Conservation (phyloP, 2,113 vertebrate species). For the Pterocles orientalis region DNA sequence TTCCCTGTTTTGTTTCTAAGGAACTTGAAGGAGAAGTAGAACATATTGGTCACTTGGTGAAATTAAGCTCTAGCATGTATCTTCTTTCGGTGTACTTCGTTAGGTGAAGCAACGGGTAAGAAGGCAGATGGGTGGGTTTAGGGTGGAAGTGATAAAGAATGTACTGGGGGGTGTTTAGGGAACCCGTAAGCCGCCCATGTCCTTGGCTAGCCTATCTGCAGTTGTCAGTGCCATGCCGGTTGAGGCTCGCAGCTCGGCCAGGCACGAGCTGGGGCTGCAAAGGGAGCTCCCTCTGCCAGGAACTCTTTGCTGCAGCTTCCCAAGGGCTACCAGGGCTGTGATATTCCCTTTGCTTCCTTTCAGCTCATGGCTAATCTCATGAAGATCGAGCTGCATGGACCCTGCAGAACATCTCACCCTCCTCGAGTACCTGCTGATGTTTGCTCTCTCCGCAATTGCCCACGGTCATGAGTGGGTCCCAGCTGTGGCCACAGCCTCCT, state of each 20-base stretch:
- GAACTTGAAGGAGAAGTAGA: background rate
- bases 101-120: background rate
- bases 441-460: background rate
- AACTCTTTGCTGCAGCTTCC: fast-evolving
- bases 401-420: background rate
- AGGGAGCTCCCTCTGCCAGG: background rate
- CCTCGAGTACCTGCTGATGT: fast-evolving
- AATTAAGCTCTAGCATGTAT: fast-evolving
- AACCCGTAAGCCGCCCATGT: background rate
- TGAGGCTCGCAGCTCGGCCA: fast-evolving
- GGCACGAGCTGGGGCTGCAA: background rate
- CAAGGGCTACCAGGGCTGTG: background rate
- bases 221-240: background rate
- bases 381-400: background rate
- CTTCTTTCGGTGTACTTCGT: background rate
- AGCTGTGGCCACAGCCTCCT: background rate
- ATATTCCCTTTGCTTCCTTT: background rate
- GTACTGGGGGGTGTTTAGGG: background rate
- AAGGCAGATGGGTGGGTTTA: background rate
- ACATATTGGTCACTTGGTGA: fast-evolving
- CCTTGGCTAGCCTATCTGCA: background rate
- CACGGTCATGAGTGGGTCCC: background rate
- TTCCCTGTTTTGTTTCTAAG: background rate
- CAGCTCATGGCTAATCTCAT: background rate
- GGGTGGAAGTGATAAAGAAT: background rate